Evolutionary conservation across 2,797 vertebrate species (phyloP), one percentile per base, ranked within the genome.

Genomic region (Hydrophis major): DNA sequence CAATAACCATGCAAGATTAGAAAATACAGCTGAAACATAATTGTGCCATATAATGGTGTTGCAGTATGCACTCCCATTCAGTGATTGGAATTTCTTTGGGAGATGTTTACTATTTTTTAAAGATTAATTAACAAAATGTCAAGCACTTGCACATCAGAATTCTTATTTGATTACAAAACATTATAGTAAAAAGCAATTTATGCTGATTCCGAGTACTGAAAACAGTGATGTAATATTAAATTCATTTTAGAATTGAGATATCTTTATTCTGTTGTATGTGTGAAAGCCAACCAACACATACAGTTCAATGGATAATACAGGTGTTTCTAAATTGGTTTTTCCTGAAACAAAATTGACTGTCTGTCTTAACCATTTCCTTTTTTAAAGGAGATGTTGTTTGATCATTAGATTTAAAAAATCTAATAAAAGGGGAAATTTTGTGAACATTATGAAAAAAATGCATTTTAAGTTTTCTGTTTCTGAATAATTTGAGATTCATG

Each of bases 21-120:
- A 0, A n/a, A 56, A 18, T 37, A 22, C 88, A 92, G 16, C 55
- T 27, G 89, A 27, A n/a, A 12, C 92, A 86, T 95, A 61, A 12
- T 59, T 50, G 13, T 86, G 14, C 0, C 74, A 13, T 89, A 86
- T 50, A n/a, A 69, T 32, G 25, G 37, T 88, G 56, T 89, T 89
- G 32, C 22, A 16, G 56, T 87, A 92, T 74, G 32, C 42, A 86
- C 88, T 59, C 61, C 53, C 92, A 61, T 93, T 94, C 16, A 89
- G 32, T 94, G 92, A 93, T 92, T 89, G 10, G 16, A 87, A 3
- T 86, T 74, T 63, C 74, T 92, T 22, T 93, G 93, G 56, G 25
- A 95, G 50, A 78, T 94, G 92, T 96, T 95, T 89, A 8, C 25
- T 66, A 94, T 37, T 27, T 94, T 95, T 95, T 91, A 94, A 25